Conservation (phyloP, 2,113 vertebrate genomes). For the Pimephales promelas region DNA sequence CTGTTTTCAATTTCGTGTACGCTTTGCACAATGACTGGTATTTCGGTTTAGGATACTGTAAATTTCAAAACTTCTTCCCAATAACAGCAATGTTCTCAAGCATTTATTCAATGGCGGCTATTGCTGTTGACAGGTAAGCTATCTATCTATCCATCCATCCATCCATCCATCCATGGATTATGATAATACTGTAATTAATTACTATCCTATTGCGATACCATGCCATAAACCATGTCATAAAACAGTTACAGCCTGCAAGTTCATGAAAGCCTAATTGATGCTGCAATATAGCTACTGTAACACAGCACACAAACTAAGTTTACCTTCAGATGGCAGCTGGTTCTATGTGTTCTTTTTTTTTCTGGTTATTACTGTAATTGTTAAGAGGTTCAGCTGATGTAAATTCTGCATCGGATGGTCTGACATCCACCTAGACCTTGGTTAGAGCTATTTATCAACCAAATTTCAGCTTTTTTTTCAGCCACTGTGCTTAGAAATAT, state of each 20-base stretch:
- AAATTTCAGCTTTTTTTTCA: not conserved
- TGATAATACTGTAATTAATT: not conserved
- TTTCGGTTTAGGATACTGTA: constrained; percentile 88
- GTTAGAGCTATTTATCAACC: not conserved
- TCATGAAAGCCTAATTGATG: not conserved
- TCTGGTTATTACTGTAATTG: not conserved
- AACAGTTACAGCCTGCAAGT: not conserved
- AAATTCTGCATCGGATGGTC: not conserved
- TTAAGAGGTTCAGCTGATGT: not conserved
- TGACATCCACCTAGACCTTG: not conserved
- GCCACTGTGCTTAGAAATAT: not conserved
- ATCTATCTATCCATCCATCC: too few relatives aligned
- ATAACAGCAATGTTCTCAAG: constrained; percentile 90
- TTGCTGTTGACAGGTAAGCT: constrained; percentile 89
- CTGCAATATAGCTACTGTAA: not conserved
- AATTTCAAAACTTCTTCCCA: constrained; percentile 93
- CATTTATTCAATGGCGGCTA: constrained; percentile 93
- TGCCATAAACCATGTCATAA: not conserved
- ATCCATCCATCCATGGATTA: not conserved
- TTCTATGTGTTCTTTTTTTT: not conserved
- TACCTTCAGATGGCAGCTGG: not conserved
- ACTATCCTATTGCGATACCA: not conserved
- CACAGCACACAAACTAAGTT: not conserved
- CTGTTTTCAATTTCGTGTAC: constrained; percentile 90
- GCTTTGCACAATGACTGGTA: constrained; percentile 96